Percentiles rank a stretch among this genome's conserved stretches.
These are phyloP conservation scores for Cantharis flavilabris DNA, from an alignment of 2,888 invertebrate species.

Conservation along the genomic window DNA sequence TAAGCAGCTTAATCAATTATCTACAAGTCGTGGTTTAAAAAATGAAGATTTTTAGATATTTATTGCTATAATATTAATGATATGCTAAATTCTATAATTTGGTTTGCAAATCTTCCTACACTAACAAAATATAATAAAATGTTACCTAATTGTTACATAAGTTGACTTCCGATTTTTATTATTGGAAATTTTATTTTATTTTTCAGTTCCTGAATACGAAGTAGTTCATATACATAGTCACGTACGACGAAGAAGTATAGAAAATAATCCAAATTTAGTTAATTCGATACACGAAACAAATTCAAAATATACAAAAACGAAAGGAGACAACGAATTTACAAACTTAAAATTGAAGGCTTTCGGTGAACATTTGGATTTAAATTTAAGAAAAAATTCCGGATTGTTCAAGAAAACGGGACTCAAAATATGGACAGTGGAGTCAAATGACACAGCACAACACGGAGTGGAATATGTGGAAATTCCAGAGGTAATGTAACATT, in stretches of 20 bases:
- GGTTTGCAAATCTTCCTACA: constrained; percentile 11
- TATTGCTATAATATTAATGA: constrained; percentile 1
- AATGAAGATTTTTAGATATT: background rate
- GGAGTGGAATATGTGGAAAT: constrained; percentile 81
- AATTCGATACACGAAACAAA: constrained; percentile 48
- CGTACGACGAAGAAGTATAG: constrained; percentile 55
- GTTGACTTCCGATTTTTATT: constrained; percentile 4
- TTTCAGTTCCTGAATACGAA: constrained; percentile 81
- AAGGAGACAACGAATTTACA: constrained; percentile 45
- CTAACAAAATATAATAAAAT: background rate
- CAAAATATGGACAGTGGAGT: constrained; percentile 81
- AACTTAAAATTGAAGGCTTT: constrained; percentile 75
- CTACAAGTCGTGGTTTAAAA: background rate
- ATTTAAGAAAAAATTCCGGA: constrained; percentile 76
- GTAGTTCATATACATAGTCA: constrained; percentile 73
- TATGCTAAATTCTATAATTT: constrained; percentile 7
- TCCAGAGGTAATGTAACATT: constrained; percentile 65
- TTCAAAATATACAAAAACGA: constrained; percentile 34
- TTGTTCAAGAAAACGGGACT: constrained; percentile 76
- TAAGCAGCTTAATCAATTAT: background rate
- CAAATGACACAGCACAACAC: constrained; percentile 76
- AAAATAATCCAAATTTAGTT: constrained; percentile 23
- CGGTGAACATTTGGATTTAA: constrained; percentile 75
- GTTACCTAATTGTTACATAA: background rate
- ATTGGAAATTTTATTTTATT: constrained; percentile 22